Evolutionary conservation across 2,113 vertebrate species (phyloP), one percentile per base, ranked within the genome.

Genomic region (Pomatostomus ruficeps): DNA sequence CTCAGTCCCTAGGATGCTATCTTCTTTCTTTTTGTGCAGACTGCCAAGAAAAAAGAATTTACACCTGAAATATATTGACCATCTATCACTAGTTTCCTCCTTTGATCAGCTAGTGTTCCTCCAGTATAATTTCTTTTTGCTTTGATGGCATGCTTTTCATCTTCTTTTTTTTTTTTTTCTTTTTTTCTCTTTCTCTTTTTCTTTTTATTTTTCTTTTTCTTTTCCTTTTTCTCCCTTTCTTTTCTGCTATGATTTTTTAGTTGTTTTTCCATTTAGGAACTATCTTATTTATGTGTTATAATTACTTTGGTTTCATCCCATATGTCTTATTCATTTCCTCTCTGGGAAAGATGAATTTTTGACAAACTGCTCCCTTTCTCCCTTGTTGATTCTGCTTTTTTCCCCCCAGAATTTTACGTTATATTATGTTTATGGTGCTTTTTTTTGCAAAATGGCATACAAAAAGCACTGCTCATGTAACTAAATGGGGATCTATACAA

Each of bases 41-140:
- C 28, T 93, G 91, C 95, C 17, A 20, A 88, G 91, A 93, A 97
- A 95, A 95, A 73, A 67, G 94, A 79, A 66, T 85, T 91, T 93
- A 96, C 92, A 87, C 70, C 70, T 77, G 85, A 49, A 76, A n/a
- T 17, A 58, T 58, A 88, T 91, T 91, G 85, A 77, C 76, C 55
- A 94, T 93, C 88, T 96, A 94, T 96, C 55, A n/a, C 58, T 88
- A 46, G 84, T 67, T 96, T 96, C 86, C 80, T 91, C 93, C 95
- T 92, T 95, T 95, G 89, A 89, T 83, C 86, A 23, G 89, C 78
- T 31, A 35, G 36, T 73, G 74, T 87, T 89, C 73, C 28, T 91
- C 31, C 48, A 80, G 38, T 88, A 57, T 85, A 43, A 84, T 95
- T 97, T 74, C 18, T 83, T 96, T 94, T 62, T 95, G 63, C 80